A percentile compares a stretch with the other conserved stretches of the same genome.
These are phyloP conservation scores for Oryzias melastigma DNA, from an alignment of 2,113 vertebrate species.

Conservation along the genomic window DNA sequence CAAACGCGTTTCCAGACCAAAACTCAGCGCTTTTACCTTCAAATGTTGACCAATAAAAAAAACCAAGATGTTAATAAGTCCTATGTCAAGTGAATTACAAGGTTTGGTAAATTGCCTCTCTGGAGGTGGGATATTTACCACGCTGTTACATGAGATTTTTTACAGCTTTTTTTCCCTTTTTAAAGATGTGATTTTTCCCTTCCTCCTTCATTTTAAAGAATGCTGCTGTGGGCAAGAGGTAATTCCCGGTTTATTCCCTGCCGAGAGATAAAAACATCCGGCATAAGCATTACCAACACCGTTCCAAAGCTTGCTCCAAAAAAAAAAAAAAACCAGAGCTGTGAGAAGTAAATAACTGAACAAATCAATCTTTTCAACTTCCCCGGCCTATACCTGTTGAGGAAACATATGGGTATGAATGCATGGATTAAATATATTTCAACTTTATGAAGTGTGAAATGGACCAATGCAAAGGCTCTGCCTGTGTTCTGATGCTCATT, in stretches of 20 bases:
- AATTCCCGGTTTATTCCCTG: conserved; percentile 45
- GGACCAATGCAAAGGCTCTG: conserved; percentile 50
- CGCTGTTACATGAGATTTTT: conserved; percentile 45
- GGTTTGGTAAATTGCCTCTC: conserved; percentile 43
- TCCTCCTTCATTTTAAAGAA: conserved; percentile 47
- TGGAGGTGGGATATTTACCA: conserved; percentile 50
- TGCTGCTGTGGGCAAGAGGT: conserved; percentile 35
- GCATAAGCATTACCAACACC: conserved; percentile 31
- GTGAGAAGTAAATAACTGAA: conserved; percentile 50
- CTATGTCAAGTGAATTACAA: conserved; percentile 28
- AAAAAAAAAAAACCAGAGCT: conserved; percentile 20
- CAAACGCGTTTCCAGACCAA: conserved; percentile 53
- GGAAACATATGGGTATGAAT: conserved; percentile 48
- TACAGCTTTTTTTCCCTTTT: conserved; percentile 41
- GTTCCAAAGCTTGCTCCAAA: conserved; percentile 43
- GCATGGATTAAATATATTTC: conserved; percentile 65
- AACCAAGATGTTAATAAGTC: conserved; percentile 25
- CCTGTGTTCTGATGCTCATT: conserved; percentile 49
- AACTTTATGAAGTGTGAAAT: conserved; percentile 73
- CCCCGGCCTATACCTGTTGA: conserved; percentile 45
- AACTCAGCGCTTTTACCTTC: conserved; percentile 41
- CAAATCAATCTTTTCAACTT: conserved; percentile 61
- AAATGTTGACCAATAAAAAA: conserved; percentile 37
- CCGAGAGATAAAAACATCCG: conserved; percentile 53
- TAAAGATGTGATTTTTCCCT: conserved; percentile 37